A percentile compares a stretch with the other conserved stretches of the same genome.
Conservation (phyloP, 2,797 vertebrate genomes). For the Sparus aurata region DNA sequence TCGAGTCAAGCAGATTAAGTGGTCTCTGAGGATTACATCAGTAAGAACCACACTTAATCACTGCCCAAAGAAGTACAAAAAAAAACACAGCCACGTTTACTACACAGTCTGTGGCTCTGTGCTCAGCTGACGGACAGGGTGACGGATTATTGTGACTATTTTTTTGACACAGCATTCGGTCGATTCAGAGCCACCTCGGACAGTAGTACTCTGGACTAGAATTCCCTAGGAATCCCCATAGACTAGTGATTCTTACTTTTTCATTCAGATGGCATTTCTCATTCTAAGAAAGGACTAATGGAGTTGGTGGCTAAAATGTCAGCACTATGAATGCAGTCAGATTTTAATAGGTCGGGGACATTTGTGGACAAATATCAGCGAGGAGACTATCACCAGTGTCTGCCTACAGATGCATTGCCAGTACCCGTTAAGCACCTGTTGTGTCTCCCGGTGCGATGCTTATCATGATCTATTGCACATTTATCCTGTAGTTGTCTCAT, state of each 20-base stretch:
- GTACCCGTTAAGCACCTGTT: conserved; percentile 24
- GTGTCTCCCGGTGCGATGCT: not conserved
- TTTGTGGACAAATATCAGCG: not conserved
- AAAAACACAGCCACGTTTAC: conserved; percentile 9
- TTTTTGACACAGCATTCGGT: conserved; percentile 15
- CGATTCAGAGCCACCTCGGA: not conserved
- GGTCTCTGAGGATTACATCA: conserved; percentile 50
- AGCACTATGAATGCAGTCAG: not conserved
- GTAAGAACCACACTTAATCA: conserved; percentile 49
- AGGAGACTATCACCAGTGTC: not conserved
- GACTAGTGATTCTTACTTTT: not conserved
- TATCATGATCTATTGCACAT: not conserved
- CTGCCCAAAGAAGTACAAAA: conserved; percentile 32
- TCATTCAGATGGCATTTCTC: conserved; percentile 7
- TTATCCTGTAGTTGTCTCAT: not conserved
- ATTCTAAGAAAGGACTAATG: not conserved
- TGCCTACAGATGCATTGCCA: not conserved
- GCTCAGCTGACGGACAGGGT: not conserved
- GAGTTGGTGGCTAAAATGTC: not conserved
- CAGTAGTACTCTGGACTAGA: not conserved
- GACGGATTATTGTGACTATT: conserved; percentile 22
- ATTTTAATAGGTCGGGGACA: not conserved
- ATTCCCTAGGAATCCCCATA: too few species aligned
- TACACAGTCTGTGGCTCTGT: not conserved
- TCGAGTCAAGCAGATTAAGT: conserved; percentile 33